Base-by-base conservation (phyloP, 1,140 invertebrate genomes). In the Ceratoteleas bidentatus region DNA sequence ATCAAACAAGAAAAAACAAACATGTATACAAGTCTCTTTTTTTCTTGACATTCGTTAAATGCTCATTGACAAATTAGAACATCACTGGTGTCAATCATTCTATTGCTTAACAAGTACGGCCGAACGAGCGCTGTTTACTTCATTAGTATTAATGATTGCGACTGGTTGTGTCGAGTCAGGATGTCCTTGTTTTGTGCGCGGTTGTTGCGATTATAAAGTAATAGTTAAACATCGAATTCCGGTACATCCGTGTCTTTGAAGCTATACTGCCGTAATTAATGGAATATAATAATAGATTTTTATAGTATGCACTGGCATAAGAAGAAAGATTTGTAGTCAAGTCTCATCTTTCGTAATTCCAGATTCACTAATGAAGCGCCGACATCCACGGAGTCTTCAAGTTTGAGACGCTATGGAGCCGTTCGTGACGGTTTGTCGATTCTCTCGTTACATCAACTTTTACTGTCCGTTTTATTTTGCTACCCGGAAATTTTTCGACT, bases 301-400 rank as follows among this genome's bases (percentile, higher is more conserved):
- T 58, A 56, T 34, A 24, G 45, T 38, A 14, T 36, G 56, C 43
- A 50, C 68, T 34, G 57, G 66, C 61, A 73, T 79, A 76, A 76
- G 58, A 69, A 76, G 54, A 69, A 68, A 80, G 82, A 84, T 84
- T 80, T 77, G 60, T 50, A 80, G 65, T 47, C 75, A 57, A 61
- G 76, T 80, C 57, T 77, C 62, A 62, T 73, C 68, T 72, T 79
- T 54, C 61, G 53, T 78, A 77, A 83, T 79, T 79, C 72, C 45
- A 65, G 66, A 76, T 45, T 80, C 62, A n/a, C 65, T 84, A 84
- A 84, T 73, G 82, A 84, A 64, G 56, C 56, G 15, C 45, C 74
- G 66, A 72, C 66, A 47, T 79, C 69, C 43, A 32, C 70, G 40
- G 13, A 72, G 43, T 69, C 65, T 84, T 74, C 66, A 81, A 74